A percentile compares a stretch with the other conserved stretches of the same genome.
Conservation (phyloP, 2,888 invertebrate species). For the Apotomis turbidana region DNA sequence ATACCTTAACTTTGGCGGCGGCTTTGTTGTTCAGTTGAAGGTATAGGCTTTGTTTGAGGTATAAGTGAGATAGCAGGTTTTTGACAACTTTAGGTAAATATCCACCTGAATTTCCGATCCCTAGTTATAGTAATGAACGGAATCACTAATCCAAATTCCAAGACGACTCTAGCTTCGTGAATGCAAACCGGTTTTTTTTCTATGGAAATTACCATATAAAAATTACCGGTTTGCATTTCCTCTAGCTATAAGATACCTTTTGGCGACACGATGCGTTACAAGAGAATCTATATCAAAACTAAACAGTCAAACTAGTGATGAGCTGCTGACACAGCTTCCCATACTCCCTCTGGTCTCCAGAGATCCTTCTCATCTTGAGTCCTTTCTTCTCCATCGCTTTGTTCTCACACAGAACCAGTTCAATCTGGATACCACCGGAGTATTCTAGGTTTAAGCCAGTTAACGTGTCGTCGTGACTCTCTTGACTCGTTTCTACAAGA, state of each 20-base stretch:
- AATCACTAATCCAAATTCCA: no score
- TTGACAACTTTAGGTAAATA: no score
- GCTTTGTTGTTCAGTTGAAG: no score
- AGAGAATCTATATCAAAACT: slow-evolving; percentile 37
- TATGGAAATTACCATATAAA: no score
- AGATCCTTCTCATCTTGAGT: slow-evolving; percentile 92
- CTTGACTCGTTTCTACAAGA: slow-evolving; percentile 74
- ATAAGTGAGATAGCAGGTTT: no score
- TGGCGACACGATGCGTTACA: background rate
- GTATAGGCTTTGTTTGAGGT: no score
- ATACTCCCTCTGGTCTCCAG: slow-evolving; percentile 94
- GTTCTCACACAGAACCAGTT: slow-evolving; percentile 90
- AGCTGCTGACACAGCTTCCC: slow-evolving; percentile 94
- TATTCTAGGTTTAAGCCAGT: slow-evolving; percentile 88
- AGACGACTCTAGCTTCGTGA: no score
- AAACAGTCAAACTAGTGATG: slow-evolving; percentile 93
- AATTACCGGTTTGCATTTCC: background rate
- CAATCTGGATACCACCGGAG: slow-evolving; percentile 93
- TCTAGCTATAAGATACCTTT: background rate
- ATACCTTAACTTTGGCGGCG: no score
- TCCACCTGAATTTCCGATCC: no score
- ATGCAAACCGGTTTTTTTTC: no score
- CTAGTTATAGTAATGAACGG: no score
- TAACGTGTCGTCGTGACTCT: slow-evolving; percentile 62
- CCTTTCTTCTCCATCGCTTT: slow-evolving; percentile 89